A percentile compares a stretch with the other conserved stretches of the same genome.
Conservation (phyloP, 2,888 invertebrate species). For the Nomada goodeniana region DNA sequence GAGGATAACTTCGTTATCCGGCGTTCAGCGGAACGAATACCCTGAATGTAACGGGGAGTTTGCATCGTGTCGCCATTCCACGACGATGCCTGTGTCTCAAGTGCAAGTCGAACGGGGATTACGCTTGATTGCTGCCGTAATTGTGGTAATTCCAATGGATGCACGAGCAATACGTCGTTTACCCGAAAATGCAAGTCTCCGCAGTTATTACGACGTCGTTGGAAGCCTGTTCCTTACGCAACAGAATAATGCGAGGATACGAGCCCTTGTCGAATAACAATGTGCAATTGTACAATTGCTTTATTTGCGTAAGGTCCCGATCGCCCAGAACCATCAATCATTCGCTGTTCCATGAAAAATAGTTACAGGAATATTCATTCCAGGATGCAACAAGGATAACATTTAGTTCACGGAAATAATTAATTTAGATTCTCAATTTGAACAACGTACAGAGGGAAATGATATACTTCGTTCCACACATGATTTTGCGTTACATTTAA, state of each 20-base stretch:
- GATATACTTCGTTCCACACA: no score
- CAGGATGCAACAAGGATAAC: no score
- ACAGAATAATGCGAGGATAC: constrained; percentile 13
- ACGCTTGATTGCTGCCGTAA: constrained; percentile 28
- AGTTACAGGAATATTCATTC: no score
- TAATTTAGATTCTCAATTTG: no score
- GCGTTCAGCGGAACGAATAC: neutral
- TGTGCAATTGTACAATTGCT: constrained; percentile 31
- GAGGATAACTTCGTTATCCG: constrained; percentile 26
- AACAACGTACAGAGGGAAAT: no score
- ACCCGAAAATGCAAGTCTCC: constrained; percentile 25
- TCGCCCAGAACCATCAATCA: neutral
- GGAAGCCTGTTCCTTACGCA: constrained; percentile 28
- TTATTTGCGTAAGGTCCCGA: neutral
- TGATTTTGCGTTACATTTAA: no score
- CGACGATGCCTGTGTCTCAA: constrained; percentile 7
- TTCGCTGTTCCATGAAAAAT: no score
- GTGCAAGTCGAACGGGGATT: constrained; percentile 22
- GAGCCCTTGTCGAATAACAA: constrained; percentile 22
- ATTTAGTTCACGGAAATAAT: no score
- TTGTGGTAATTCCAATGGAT: constrained; percentile 31
- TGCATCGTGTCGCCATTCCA: constrained; percentile 29
- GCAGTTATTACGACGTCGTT: neutral
- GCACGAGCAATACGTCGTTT: constrained; percentile 40
- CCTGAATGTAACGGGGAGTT: constrained; percentile 24